Base-by-base conservation (phyloP, 2,888 invertebrate genomes). In the Phortica okadai region DNA sequence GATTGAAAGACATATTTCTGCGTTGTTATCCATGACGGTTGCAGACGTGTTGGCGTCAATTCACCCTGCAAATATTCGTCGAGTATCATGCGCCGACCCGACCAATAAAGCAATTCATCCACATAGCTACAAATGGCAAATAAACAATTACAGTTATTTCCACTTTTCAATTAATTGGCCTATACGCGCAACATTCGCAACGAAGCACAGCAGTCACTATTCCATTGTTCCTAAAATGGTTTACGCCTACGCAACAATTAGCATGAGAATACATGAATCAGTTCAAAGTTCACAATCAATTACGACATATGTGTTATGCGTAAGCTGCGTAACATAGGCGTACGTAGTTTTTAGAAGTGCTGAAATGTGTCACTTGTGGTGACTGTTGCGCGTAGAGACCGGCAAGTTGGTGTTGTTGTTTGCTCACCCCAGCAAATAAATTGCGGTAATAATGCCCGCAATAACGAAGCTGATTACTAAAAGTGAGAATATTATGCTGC, bases 51-150 rank as follows among this genome's bases (percentile, higher is more conserved):
- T 77, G 95, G 95, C 78, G 94, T 94, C 88, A 95, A 92, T 89
- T 95, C 95, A 81, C 95, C 96, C 91, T 95, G 95, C 84, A 97
- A 93, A 91, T 96, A 96, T 93, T 96, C 96, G 92, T 96, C 96
- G 85, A 97, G 93, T 80, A 96, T 95, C 95, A 97, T 96, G 82
- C 96, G 95, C 84, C 95, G 94, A 79, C 97, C 97, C 88, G 96
- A 96, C 96, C 96, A 97, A 92, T 97, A 97, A 81, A 97, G 93
- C 85, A 97, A 93, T 92, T 97, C 97, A 93, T 97, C 97, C 91
- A 97, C 96, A 93, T 97, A 97, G 89, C 95, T 95, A 87, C 33
- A 33, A 33, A 33, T 33, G 33, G 1, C 77, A 45, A 44, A 69
- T 72, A 33, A 42, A 45, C 3, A 1, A 41, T 33, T 33, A 33